A percentile compares a stretch with the other conserved stretches of the same genome.
phyloP scores from a whole-genome alignment of 2,888 invertebrate genomes.

The Timema cristinae region DNA sequence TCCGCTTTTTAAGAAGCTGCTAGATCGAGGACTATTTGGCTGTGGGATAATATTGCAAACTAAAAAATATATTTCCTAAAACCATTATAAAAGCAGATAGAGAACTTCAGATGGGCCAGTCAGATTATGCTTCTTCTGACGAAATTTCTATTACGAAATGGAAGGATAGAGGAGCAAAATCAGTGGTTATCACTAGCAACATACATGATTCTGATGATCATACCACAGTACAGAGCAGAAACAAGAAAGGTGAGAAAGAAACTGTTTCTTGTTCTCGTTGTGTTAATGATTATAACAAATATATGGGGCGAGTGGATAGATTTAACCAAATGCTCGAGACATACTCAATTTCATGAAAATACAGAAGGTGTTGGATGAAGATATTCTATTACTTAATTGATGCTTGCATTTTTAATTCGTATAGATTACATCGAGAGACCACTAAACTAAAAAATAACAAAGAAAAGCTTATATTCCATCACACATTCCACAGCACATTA shows the following conservation, averaged over 20 bases:
- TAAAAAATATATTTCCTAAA: conserved; percentile 37
- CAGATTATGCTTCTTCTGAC: conserved; percentile 32
- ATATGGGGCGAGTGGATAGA: conserved; percentile 38
- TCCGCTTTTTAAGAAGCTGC: too few relatives aligned
- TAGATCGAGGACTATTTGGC: too few relatives aligned
- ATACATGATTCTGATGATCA: conserved; percentile 29
- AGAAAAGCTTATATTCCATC: conserved; percentile 21
- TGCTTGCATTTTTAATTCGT: conserved; percentile 35
- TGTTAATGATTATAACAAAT: conserved; percentile 37
- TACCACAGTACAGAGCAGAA: conserved; percentile 32
- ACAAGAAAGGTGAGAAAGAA: conserved; percentile 35
- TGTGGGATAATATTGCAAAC: conserved; percentile 36
- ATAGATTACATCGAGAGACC: conserved; percentile 29
- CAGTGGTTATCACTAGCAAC: too few relatives aligned
- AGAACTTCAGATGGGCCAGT: conserved; percentile 33
- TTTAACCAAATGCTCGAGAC: too few relatives aligned
- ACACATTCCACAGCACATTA: conserved; percentile 29
- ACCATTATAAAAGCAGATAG: conserved; percentile 34
- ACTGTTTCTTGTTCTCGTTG: conserved; percentile 34
- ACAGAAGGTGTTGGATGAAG: conserved; percentile 39
- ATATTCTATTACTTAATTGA: conserved; percentile 38
- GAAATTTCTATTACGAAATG: conserved; percentile 37
- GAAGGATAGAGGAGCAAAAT: too few relatives aligned
- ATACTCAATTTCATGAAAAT: conserved; percentile 37
- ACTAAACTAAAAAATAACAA: conserved; percentile 23